Evolutionary conservation across 2,113 vertebrate species (phyloP).

Genomic region (Eudyptes chrysolophus): DNA sequence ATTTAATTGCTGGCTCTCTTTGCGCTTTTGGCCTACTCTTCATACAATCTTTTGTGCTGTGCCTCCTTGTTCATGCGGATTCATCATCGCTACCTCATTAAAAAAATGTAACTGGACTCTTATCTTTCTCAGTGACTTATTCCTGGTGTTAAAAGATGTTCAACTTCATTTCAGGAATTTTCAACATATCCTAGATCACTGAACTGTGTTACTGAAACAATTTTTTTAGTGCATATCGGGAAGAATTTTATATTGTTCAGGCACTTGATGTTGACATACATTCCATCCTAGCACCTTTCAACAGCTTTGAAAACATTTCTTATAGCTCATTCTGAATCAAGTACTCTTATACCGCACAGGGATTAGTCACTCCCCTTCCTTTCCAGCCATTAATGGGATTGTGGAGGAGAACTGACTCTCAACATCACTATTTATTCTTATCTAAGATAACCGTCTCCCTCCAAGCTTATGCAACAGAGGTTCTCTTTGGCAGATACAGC

Average conservation of each 20-base stretch:
- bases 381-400: not conserved
- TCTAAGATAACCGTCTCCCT: not conserved
- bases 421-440: not conserved
- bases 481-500: constrained; percentile 63
- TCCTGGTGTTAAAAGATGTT: not conserved
- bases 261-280: constrained; percentile 59
- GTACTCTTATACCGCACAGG: not conserved
- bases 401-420: not conserved
- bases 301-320: not conserved
- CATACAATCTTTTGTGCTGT: not conserved
- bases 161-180: not conserved
- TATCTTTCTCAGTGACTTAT: not conserved
- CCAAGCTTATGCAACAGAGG: not conserved
- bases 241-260: constrained; percentile 18
- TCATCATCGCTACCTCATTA: not conserved
- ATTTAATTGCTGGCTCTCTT: not conserved
- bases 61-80: not conserved
- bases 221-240: not conserved
- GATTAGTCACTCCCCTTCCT: not conserved
- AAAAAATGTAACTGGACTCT: not conserved
- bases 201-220: not conserved
- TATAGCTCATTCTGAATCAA: not conserved
- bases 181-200: not conserved
- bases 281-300: constrained; percentile 42
- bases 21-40: not conserved